Evolutionary conservation across 2,113 vertebrate species (phyloP), one percentile per base, ranked within the genome.

Genomic region (Callorhinus ursinus): DNA sequence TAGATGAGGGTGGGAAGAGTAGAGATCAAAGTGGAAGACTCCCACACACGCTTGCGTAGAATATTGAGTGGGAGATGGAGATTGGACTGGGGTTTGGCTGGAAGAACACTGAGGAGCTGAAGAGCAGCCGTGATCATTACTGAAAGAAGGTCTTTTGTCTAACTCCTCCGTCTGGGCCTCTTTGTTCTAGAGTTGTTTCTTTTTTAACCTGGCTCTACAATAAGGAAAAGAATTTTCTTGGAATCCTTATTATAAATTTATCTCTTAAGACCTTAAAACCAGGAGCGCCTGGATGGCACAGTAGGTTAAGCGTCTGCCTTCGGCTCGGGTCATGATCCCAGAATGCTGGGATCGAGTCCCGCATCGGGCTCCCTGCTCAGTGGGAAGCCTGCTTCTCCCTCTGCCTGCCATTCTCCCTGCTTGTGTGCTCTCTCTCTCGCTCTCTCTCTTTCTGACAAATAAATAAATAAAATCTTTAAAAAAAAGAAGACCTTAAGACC

Each of bases 71-170:
- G 46, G 46, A 46, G 46, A n/a, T 42, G 33, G 5, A 21, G 13
- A 18, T 9, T 42, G 7, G 9, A 42, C 14, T 5, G 14, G 10
- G 49, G 10, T 9, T 0, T 33, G 21, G 31, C 0, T 0, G n/a
- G 16, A 65, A 53, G 21, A 72, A 39, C 46, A 79, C 36, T 14
- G 10, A 57, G 86, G 67, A 72, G 8, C 33, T 21, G 7, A 16
- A 5, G 12, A 3, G 14, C 16, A 63, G 67, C 16, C 10, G 6
- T 28, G 22, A 0, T 26, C 6, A 0, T 55, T 33, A 9, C 4
- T 18, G 10, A 8, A 4, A 6, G n/a, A 22, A 79, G 59, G 18
- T 26, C 31, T n/a, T 57, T 57, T 8, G 16, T 51, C 1, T 6
- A 55, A 51, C 3, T 57, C 28, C 31, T 46, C 31, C 31, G 74